A percentile compares a stretch with the other conserved stretches of the same genome.
phyloP scores from a whole-genome alignment of 2,113 vertebrate genomes.

The Xiphophorus hellerii region DNA sequence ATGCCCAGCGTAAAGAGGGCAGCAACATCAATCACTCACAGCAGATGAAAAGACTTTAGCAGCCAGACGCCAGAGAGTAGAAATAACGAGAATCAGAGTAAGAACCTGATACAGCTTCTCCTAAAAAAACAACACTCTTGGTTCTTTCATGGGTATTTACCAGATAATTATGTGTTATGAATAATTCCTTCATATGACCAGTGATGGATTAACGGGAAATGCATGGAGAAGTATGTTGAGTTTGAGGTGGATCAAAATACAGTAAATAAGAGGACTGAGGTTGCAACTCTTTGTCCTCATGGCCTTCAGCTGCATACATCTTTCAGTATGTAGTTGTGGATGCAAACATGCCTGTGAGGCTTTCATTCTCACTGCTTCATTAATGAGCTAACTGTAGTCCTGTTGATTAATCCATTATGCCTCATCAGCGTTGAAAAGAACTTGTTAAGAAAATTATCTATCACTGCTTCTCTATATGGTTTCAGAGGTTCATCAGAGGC shows the following conservation, averaged over 20 bases:
- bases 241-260: conserved; percentile 20
- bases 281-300: conserved; percentile 2
- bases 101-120: conserved; percentile 27
- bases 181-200: conserved; percentile 36
- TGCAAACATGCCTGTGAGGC: not conserved
- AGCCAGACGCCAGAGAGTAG: conserved; percentile 36
- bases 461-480: not conserved
- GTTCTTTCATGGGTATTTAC: conserved; percentile 21
- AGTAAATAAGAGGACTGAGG: not conserved
- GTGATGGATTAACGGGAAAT: conserved; percentile 3
- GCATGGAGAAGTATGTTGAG: not conserved
- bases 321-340: not conserved
- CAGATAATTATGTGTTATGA: conserved; percentile 51
- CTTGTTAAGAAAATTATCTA: not conserved
- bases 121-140: conserved; percentile 36
- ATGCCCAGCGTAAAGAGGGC: conserved; percentile 47
- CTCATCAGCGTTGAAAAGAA: not conserved
- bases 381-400: not conserved
- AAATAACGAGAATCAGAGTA: conserved; percentile 43
- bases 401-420: not conserved
- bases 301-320: not conserved
- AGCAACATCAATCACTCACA: conserved; percentile 53
- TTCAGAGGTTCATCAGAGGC: not conserved
- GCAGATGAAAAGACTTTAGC: conserved; percentile 64
- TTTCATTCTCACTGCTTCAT: not conserved